A percentile compares a stretch with the other conserved stretches of the same genome.
phyloP scores from a whole-genome alignment of 2,888 invertebrate species.

The Tenthredo livida region DNA sequence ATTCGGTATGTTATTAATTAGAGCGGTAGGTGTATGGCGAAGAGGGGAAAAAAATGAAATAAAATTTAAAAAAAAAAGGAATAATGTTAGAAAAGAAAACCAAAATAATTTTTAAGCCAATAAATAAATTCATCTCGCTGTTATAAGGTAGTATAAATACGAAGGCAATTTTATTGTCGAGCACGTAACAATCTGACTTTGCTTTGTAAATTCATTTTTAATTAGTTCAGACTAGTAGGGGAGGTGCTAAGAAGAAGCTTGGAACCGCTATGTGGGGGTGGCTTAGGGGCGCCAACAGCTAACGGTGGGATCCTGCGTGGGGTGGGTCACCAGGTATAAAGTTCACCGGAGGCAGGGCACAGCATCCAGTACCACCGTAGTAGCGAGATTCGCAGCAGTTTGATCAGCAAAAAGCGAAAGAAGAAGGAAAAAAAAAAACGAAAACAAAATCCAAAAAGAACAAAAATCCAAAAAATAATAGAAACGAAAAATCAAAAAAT shows the following conservation, averaged over 20 bases:
- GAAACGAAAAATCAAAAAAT: not conserved
- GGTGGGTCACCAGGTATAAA: conserved; percentile 53
- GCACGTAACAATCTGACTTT: conserved; percentile 50
- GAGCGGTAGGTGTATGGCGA: not conserved
- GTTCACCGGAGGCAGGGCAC: conserved; percentile 51
- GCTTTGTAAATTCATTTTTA: conserved; percentile 55
- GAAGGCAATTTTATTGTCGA: conserved; percentile 47
- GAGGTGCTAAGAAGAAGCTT: conserved; percentile 50
- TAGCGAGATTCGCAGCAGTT: conserved; percentile 40
- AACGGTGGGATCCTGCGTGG: conserved; percentile 49
- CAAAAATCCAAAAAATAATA: not conserved
- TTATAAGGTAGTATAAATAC: conserved; percentile 10
- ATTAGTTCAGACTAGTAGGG: conserved; percentile 59
- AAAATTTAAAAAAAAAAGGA: not conserved
- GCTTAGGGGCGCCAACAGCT: conserved; percentile 45
- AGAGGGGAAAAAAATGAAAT: not conserved
- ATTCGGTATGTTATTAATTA: conserved; percentile 10
- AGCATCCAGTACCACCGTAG: conserved; percentile 48
- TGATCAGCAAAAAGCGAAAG: not conserved
- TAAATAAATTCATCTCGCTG: conserved; percentile 7
- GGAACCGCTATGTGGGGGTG: conserved; percentile 46
- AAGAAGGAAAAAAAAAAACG: not conserved
- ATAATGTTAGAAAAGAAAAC: not conserved
- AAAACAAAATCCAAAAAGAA: not conserved
- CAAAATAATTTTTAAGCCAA: not conserved